Evolutionary conservation across 2,888 invertebrate species (phyloP), one percentile per base, ranked within the genome.

Genomic region (Brassicogethes aeneus): DNA sequence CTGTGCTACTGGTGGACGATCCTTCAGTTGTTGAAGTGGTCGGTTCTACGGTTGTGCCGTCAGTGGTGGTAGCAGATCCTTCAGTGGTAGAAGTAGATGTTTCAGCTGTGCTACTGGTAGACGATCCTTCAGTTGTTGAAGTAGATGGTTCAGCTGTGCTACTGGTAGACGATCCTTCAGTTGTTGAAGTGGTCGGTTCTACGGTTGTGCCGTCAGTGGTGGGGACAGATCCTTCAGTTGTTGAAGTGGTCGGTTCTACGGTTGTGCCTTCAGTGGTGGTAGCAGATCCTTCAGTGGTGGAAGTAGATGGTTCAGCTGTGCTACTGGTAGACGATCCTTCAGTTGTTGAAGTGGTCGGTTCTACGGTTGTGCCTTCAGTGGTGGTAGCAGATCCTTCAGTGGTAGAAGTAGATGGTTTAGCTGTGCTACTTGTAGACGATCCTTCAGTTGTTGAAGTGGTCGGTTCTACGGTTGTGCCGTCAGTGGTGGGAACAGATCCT

Each of bases 101-200:
- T 32, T 10, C 32, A 32, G 32, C 14, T 32, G 23, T 23, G 23
- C 23, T 23, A n/a, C n/a, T n/a, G n/a, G n/a, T n/a, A n/a, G n/a
- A n/a, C n/a, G n/a, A n/a, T n/a, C n/a, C n/a, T n/a, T n/a, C n/a
- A n/a, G n/a, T n/a, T n/a, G n/a, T n/a, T n/a, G n/a, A n/a, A n/a
- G n/a, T n/a, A 7, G 23, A 7, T 10, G 23, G 10, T 23, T 10
- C 23, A 7, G 5, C 23, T 7, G 23, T 23, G 23, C 8, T 32
- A 5, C 8, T 10, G 10, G 10, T 5, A 12, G 32, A 12, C 3
- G 32, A 12, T 32, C 12, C 14, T 32, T 32, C 32, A 12, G 32
- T 12, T 7, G 12, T 32, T 8, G 32, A 5, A 10, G 10, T 5
- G 12, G 12, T 32, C 5, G 32, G 14, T 32, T 5, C 14, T 5